Conservation (phyloP, 2,797 vertebrate genomes). For the Synanceia verrucosa region DNA sequence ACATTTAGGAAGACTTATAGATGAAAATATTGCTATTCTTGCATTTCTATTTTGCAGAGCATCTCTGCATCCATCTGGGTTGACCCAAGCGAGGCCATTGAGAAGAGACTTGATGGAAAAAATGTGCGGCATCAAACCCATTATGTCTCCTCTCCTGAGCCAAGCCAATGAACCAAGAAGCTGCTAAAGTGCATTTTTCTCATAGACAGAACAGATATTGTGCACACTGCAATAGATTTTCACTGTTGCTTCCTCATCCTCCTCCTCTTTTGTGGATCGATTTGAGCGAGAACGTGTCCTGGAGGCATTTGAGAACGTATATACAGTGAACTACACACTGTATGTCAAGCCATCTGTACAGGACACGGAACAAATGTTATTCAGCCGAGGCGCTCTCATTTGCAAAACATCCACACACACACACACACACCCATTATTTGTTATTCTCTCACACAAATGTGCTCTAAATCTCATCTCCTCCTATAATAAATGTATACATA, state of each 20-base stretch:
- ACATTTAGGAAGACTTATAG: not conserved
- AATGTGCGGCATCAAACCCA: conserved; percentile 13
- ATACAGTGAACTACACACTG: conserved; percentile 11
- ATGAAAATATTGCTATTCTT: conserved; percentile 3
- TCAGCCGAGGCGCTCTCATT: conserved; percentile 30
- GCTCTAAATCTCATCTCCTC: conserved; percentile 59
- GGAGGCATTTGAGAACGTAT: conserved; percentile 24
- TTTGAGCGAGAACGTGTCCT: conserved; percentile 46
- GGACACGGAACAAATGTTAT: conserved; percentile 22
- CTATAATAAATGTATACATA: conserved; percentile 65
- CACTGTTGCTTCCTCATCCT: conserved; percentile 30
- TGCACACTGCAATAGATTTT: conserved; percentile 40
- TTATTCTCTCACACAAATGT: conserved; percentile 47
- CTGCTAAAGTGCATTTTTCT: conserved; percentile 52
- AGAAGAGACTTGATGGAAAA: conserved; percentile 20
- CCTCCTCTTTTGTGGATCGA: conserved; percentile 39
- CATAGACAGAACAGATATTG: conserved; percentile 36
- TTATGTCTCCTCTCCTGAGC: conserved; percentile 39
- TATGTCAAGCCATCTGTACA: conserved; percentile 36
- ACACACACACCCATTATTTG: conserved; percentile 45
- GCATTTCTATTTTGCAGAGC: conserved; percentile 17
- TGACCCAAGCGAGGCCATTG: conserved; percentile 6
- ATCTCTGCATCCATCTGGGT: conserved; percentile 33
- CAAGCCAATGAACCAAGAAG: conserved; percentile 41
- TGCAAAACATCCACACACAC: conserved; percentile 38